Percentiles rank a stretch among this genome's conserved stretches.
Evolutionary conservation across 2,888 invertebrate species (phyloP).

Genomic region (Orgyia antiqua): DNA sequence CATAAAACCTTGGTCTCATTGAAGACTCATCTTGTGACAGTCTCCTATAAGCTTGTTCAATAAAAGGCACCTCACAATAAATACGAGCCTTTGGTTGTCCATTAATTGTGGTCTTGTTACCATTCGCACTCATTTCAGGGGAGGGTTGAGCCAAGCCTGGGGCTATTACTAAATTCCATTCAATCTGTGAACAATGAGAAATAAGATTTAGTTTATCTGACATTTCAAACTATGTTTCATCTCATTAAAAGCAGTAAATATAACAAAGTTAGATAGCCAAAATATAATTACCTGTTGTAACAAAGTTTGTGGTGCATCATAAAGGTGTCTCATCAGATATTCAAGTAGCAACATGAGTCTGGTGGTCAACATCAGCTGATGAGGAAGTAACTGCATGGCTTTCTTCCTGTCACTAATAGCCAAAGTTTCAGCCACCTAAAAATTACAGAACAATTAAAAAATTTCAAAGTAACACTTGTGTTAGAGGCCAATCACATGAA

Average conservation of each 20-base stretch:
- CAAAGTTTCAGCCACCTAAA: constrained; percentile 64
- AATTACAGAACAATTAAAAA: constrained; percentile 5
- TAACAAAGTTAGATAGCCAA: no score
- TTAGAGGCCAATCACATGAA: neutral
- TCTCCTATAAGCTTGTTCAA: constrained; percentile 61
- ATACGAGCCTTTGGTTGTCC: constrained; percentile 61
- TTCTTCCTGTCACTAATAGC: constrained; percentile 59
- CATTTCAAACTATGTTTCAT: no score
- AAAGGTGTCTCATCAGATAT: constrained; percentile 96
- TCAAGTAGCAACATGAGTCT: constrained; percentile 92
- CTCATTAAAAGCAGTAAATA: no score
- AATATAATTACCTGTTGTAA: constrained; percentile 91
- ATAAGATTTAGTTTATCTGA: neutral
- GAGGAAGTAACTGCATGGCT: constrained; percentile 55
- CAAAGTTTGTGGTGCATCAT: constrained; percentile 92
- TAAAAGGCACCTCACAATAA: constrained; percentile 66
- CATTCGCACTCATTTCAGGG: constrained; percentile 38
- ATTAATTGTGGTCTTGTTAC: constrained; percentile 42
- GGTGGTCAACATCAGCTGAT: constrained; percentile 89
- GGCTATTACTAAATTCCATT: constrained; percentile 71
- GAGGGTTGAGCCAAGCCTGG: constrained; percentile 62
- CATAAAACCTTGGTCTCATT: constrained; percentile 95
- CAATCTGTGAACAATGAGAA: constrained; percentile 42
- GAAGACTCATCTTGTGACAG: constrained; percentile 79
- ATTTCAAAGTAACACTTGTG: neutral